Evolutionary conservation across 2,797 vertebrate genomes (phyloP).

Genomic region (Lacerta agilis): DNA sequence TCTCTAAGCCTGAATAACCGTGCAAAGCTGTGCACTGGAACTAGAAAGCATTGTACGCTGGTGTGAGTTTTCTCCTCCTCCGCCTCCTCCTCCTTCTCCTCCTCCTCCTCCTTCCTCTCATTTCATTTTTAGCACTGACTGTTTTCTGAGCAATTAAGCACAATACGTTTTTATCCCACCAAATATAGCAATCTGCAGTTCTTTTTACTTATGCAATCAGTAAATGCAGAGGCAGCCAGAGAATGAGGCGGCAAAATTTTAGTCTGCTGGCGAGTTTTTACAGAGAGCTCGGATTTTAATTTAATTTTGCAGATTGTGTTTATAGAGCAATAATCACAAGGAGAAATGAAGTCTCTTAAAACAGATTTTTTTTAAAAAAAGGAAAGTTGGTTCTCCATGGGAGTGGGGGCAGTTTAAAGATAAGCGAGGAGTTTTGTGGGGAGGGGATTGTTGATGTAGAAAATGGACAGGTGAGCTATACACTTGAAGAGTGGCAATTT

Average conservation of each 20-base stretch:
- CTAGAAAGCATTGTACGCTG: background rate
- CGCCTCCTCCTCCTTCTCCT: background rate
- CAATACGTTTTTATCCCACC: constrained; percentile 59
- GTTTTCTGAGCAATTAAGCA: constrained; percentile 65
- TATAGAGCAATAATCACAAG: constrained; percentile 38
- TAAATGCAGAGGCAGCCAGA: constrained; percentile 62
- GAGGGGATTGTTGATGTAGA: background rate
- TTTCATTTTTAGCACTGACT: constrained; percentile 47
- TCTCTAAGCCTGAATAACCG: no score
- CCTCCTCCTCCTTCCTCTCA: background rate
- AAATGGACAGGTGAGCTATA: background rate
- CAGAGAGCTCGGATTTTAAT: constrained; percentile 40
- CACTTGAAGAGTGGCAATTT: background rate
- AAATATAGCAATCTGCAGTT: constrained; percentile 62
- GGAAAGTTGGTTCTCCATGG: background rate
- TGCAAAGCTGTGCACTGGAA: background rate
- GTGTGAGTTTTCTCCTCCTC: background rate
- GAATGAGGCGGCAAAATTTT: constrained; percentile 42
- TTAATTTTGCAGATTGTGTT: constrained; percentile 50
- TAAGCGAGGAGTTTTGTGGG: no score
- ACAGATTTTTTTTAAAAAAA: background rate
- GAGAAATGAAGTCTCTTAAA: constrained; percentile 40
- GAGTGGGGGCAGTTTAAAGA: background rate
- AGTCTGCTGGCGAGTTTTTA: constrained; percentile 34
- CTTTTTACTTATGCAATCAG: constrained; percentile 62